Percentiles rank a stretch among this genome's conserved stretches.
phyloP scores from a whole-genome alignment of 2,113 vertebrate genomes.

The Cervus canadensis region DNA sequence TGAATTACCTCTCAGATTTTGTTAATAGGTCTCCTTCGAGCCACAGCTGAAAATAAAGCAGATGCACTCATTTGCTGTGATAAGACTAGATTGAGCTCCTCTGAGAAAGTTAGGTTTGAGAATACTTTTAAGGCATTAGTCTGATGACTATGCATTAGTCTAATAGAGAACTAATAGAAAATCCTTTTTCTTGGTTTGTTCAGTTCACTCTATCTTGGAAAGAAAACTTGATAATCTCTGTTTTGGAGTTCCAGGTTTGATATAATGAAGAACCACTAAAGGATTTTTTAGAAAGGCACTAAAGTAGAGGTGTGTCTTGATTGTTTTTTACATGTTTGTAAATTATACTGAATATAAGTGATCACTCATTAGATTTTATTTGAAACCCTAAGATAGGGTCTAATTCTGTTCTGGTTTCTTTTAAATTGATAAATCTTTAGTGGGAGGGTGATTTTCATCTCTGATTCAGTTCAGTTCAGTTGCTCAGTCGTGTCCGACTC shows the following conservation, averaged over 20 bases:
- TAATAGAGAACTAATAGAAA: not conserved
- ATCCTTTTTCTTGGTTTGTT: conserved; percentile 18
- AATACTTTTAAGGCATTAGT: not conserved
- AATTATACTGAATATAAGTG: not conserved
- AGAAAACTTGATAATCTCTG: not conserved
- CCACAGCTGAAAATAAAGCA: not conserved
- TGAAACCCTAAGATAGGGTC: not conserved
- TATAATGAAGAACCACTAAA: not conserved
- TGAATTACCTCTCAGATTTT: conserved; percentile 29
- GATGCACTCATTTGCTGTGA: not conserved
- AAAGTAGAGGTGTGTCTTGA: not conserved
- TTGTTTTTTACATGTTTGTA: conserved; percentile 2
- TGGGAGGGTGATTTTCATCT: not conserved
- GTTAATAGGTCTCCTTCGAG: not conserved
- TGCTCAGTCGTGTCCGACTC: not conserved
- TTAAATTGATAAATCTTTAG: not conserved
- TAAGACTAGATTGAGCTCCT: not conserved
- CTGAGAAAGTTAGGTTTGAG: not conserved
- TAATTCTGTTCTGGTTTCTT: not conserved
- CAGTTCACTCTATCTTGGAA: not conserved
- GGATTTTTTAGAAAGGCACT: not conserved
- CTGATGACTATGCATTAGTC: not conserved
- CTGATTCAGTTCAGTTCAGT: not conserved
- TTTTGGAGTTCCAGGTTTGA: not conserved
- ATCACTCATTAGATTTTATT: not conserved